These are phyloP conservation scores for Corythaeola cristata DNA, from an alignment of 2,113 vertebrate genomes.

Conservation along the genomic window DNA sequence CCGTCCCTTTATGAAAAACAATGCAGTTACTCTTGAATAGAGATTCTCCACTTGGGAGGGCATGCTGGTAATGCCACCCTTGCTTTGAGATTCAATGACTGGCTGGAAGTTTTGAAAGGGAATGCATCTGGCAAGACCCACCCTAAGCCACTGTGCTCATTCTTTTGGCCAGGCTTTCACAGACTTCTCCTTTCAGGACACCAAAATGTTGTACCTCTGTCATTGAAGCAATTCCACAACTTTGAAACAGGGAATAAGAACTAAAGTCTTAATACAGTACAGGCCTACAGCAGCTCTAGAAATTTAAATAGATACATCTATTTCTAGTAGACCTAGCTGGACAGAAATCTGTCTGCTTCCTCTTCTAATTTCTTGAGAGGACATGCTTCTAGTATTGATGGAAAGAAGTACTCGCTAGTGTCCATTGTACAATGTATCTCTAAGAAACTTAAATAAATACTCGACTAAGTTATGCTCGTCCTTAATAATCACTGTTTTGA, in stretches of 20 bases:
- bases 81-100: background rate
- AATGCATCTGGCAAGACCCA: background rate
- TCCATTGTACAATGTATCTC: background rate
- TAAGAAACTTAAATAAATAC: background rate
- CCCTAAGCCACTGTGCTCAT: background rate
- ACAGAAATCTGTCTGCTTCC: background rate
- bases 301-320: background rate
- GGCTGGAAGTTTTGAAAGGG: background rate
- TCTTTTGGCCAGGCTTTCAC: background rate
- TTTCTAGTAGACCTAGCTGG: background rate
- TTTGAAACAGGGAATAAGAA: background rate
- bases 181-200: background rate
- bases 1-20: background rate
- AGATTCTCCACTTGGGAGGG: background rate
- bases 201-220: background rate
- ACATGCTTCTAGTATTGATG: background rate
- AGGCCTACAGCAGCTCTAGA: background rate
- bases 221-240: background rate
- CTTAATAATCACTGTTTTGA: background rate
- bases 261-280: background rate
- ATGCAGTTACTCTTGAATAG: background rate
- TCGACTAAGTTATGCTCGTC: background rate
- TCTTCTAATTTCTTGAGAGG: background rate
- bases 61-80: background rate
- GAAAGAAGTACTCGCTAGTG: background rate